phyloP scores from a whole-genome alignment of 2,113 vertebrate species.

The Corvus moneduloides region DNA sequence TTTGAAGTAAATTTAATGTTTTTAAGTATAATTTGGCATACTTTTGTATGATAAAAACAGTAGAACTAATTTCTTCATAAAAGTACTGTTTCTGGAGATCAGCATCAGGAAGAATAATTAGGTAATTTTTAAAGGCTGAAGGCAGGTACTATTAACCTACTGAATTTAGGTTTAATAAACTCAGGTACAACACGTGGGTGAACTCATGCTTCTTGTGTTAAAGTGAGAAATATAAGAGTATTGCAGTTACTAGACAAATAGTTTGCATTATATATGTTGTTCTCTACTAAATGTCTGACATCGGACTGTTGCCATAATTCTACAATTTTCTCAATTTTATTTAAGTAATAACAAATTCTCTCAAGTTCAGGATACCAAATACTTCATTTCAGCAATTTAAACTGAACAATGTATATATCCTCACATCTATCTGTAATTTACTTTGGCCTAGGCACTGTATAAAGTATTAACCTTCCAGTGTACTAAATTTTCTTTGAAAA shows the following conservation, averaged over 20 bases:
- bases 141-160: background rate
- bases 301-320: background rate
- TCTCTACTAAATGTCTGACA: background rate
- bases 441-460: background rate
- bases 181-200: background rate
- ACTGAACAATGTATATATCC: background rate
- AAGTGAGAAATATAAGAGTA: background rate
- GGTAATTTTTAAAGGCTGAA: background rate
- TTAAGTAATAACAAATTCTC: background rate
- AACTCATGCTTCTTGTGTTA: background rate
- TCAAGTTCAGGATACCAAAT: background rate
- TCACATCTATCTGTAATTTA: background rate
- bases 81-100: background rate
- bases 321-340: background rate
- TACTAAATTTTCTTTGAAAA: background rate
- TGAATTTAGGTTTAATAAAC: background rate
- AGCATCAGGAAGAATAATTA: background rate
- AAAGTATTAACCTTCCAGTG: background rate
- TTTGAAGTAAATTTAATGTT: background rate
- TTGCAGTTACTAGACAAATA: background rate
- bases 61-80: background rate
- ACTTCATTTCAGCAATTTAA: background rate
- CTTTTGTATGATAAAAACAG: background rate
- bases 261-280: background rate
- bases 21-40: background rate